Base-by-base conservation (phyloP, 2,888 invertebrate species). In the Caenorhabditis afra region DNA sequence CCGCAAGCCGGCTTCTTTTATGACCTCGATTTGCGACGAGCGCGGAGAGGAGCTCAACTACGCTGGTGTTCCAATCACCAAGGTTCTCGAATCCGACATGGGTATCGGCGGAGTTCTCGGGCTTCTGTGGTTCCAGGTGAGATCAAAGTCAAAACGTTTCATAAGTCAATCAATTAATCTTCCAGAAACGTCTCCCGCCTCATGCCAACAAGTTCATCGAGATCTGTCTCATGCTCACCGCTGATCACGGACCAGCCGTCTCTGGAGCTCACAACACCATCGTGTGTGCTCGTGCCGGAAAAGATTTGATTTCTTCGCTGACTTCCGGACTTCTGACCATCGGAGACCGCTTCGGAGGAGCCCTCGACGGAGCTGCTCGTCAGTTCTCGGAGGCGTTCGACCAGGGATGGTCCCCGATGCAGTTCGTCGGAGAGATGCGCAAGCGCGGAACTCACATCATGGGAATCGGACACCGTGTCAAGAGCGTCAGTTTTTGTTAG, bases 11-110 rank as follows among this genome's bases (percentile, higher is more conserved):
- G 98, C 99, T 0, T 97, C 97, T 1, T 99, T 99, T 92, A 98
- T 99, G 95, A 97, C 98, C 18, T 96, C 96, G 18, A 99, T 99
- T 89, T 98, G 98, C 91, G 99, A 99, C 91, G 99, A 99, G 92
- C 93, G 99, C 83, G 99, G 99, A 8, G 96, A 83, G 50, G 83
- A 89, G 49, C 77, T 89, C 10, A 83, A 85, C 50, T 99, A 99
- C 92, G 97, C 97, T 83, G 99, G 99, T 45, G 95, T 96, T 91
- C 93, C 94, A 8, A 94, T 94, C 86, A 93, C 93, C 3, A 86
- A 91, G 88, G 95, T 98, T 52, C 92, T 99, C 81, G 96, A 96
- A 91, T 94, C 96, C 89, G 95, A 96, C 90, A 94, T 99, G 81
- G 99, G 99, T 22, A 95, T 99, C 77, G 99, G 99, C 1, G 99